Evolutionary conservation across 2,113 vertebrate species (phyloP).

Genomic region (Vidua macroura): DNA sequence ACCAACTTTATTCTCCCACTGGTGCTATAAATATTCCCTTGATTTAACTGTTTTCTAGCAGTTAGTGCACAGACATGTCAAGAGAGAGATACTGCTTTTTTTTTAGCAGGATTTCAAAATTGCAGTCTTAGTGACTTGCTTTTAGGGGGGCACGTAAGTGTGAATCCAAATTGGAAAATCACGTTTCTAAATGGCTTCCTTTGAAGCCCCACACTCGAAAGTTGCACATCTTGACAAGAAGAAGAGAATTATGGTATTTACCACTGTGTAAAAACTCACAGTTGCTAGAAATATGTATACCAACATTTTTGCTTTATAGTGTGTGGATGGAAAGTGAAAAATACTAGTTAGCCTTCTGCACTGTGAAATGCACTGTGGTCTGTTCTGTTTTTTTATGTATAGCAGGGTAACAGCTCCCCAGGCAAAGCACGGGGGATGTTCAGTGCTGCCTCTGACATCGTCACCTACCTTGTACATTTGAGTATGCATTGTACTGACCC

Average conservation of each 20-base stretch:
- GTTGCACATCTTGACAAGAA: not conserved
- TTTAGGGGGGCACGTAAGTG: not conserved
- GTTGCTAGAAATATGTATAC: not conserved
- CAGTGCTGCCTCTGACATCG: not conserved
- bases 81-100: not conserved
- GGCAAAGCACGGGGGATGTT: not conserved
- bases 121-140: not conserved
- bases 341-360: not conserved
- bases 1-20: constrained; percentile 24
- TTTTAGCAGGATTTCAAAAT: constrained; percentile 17
- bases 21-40: constrained; percentile 46
- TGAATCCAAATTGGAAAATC: not conserved
- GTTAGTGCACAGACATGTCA: not conserved
- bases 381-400: not conserved
- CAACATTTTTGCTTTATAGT: not conserved
- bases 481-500: not conserved
- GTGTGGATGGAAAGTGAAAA: not conserved
- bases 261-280: not conserved
- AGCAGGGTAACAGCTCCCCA: not conserved
- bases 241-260: not conserved
- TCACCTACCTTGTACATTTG: not conserved
- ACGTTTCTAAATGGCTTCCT: not conserved
- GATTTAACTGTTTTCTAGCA: constrained; percentile 30
- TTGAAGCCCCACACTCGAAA: not conserved
- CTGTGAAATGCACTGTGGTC: not conserved